Evolutionary conservation across 2,888 invertebrate species (phyloP), one percentile per base, ranked within the genome.

Genomic region (Dendrolimus pini): DNA sequence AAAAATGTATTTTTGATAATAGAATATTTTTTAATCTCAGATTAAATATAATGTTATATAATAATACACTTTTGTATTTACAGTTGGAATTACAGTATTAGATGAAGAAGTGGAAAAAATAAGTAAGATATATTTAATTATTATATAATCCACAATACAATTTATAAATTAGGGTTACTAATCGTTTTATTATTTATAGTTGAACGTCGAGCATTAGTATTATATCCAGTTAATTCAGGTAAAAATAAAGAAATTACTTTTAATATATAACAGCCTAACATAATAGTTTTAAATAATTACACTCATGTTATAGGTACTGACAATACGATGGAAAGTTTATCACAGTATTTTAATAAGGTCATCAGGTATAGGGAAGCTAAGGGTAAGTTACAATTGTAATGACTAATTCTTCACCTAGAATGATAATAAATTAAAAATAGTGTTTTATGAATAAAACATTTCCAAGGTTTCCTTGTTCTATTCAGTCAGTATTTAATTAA

Each of bases 91-190:
- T 60, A 65, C 71, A 12, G 9, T 62, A 7, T 54, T 85, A 14
- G 86, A 86, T 47, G 82, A 85, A 68, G 79, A 83, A 62, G 82
- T 86, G 2, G 83, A 83, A 67, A 86, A 82, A 74, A 85, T 86
- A 64, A 55, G 86, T 86, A 72, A 74, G 83, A 70, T 47, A 6
- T 12, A 47, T 47, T 10, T 9, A 47, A 8, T 47, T 47, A 12
- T 47, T 47, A 6, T 30, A 30, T 30, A 30, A 30, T 30, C 6
- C 30, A 6, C 6, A 30, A 30, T 6, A 30, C 30, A 30, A 6
- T 30, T 30, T 30, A 30, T 30, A 6, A 30, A 30, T 30, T 30
- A 30, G 30, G 2, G 3, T 30, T 30, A 30, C 30, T 30, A 30
- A 30, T 47, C 47, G 47, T 47, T 47, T 47, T 47, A 47, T 47